Base-by-base conservation (phyloP, 64 coral and sea anemone genomes). In the Stichodactyla helianthus region DNA sequence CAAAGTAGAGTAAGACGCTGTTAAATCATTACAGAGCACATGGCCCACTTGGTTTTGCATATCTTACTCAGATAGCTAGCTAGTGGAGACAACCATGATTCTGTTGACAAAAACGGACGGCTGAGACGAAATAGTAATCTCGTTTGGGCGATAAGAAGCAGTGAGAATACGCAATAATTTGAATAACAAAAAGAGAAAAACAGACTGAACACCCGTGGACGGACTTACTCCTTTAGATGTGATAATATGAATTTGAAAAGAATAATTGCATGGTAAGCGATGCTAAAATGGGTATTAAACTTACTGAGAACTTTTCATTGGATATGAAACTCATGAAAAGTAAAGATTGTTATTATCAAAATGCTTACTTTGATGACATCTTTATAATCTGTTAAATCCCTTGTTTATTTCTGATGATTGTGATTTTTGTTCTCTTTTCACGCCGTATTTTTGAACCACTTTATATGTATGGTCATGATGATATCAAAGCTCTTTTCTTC, bases 1-100 rank as follows among this genome's bases (percentile, higher is more conserved):
- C 25, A 74, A 10, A 65, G 12, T 23, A 31, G 68, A 74, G 27
- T 74, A 14, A 74, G 68, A 74, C 68, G 68, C 68, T 74, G 68
- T 74, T 27, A 74, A 74, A 74, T 74, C 78, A 81, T 52, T 81
- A 52, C 35, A 7, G 51, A 81, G 52, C 78, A 81, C 78, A 81
- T 81, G 78, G 78, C 78, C 52, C 15, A 8, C 78, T 81, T 51
- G 52, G 78, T 54, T 52, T 81, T 81, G 20, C 78, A 81, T 81
- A 81, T 81, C 78, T 81, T 81, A 54, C 7, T 74, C 35, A 44
- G 35, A 44, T 11, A 58, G 68, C 25, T 31, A 35, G 68, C 68
- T 23, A 31, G 68, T 74, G 20, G 27, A 35, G 68, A 74, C 68
- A 23, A 74, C 55, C 8, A 58, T 11, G 35, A 44, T 44, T 44